phyloP scores from a whole-genome alignment of 2,113 vertebrate species.

The Otolemur garnettii region DNA sequence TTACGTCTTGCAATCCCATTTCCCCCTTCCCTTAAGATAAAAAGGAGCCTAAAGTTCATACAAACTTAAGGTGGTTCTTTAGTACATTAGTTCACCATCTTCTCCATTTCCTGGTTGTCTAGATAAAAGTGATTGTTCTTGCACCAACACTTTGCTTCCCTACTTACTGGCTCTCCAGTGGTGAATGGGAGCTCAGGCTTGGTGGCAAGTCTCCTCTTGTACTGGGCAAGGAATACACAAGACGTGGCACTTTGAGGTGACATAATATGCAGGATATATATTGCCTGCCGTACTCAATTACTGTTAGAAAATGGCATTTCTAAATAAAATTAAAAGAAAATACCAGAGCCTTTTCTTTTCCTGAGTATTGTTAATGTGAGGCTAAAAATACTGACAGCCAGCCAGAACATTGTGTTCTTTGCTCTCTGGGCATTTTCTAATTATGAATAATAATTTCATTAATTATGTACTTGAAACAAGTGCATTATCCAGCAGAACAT shows the following conservation, averaged over 20 bases:
- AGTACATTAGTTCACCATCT: too few species aligned
- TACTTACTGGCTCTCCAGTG: too few species aligned
- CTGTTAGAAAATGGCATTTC: constrained; percentile 41
- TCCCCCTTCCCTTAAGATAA: too few species aligned
- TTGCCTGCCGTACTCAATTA: background rate
- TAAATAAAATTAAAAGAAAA: constrained; percentile 61
- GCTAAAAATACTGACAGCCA: constrained; percentile 57
- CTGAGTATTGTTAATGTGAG: constrained; percentile 38
- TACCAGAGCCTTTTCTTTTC: constrained; percentile 44
- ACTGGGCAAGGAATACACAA: background rate
- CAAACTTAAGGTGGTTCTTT: too few species aligned
- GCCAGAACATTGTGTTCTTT: constrained; percentile 56
- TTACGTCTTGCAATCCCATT: too few species aligned
- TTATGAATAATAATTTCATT: constrained; percentile 67
- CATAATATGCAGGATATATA: background rate
- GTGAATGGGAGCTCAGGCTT: too few species aligned
- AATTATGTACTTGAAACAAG: constrained; percentile 60
- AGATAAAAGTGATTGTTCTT: too few species aligned
- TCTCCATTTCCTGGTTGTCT: too few species aligned
- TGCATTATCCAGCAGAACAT: constrained; percentile 53
- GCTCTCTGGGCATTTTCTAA: constrained; percentile 53
- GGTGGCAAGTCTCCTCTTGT: background rate
- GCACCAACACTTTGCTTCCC: too few species aligned
- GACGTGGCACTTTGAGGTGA: background rate
- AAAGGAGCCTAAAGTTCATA: too few species aligned